Evolutionary conservation across 2,888 invertebrate species (phyloP).

Genomic region (Drosophila borealis): DNA sequence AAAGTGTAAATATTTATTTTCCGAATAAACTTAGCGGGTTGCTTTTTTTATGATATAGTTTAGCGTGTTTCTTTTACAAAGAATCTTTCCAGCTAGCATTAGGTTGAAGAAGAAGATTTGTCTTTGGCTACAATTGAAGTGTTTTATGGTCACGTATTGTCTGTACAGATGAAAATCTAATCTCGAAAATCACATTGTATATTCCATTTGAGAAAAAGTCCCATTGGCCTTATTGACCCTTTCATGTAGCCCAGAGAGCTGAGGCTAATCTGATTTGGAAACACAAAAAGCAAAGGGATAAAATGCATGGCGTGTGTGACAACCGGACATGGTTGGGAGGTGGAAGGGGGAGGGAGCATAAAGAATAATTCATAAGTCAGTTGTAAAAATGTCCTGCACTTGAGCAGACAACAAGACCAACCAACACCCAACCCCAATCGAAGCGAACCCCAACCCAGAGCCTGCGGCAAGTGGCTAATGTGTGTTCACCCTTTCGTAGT

Average conservation of each 20-base stretch:
- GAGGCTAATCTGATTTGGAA: constrained; percentile 69
- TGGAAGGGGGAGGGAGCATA: constrained; percentile 33
- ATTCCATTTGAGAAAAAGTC: constrained; percentile 65
- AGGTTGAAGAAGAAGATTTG: constrained; percentile 5
- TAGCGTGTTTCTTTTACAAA: no score
- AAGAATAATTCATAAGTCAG: constrained; percentile 82
- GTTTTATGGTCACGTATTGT: constrained; percentile 65
- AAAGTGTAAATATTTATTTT: no score
- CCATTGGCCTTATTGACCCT: constrained; percentile 67
- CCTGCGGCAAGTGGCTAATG: constrained; percentile 53
- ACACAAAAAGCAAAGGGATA: constrained; percentile 57
- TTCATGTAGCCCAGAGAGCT: constrained; percentile 46
- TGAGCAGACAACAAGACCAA: constrained; percentile 4
- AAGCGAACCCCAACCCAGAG: background rate
- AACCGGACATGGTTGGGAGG: constrained; percentile 6
- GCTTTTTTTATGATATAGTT: no score
- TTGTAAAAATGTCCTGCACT: constrained; percentile 69
- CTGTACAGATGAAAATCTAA: constrained; percentile 34
- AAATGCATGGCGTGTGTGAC: constrained; percentile 29
- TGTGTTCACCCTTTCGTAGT: constrained; percentile 66
- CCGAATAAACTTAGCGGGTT: no score
- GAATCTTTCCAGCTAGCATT: background rate
- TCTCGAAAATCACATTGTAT: constrained; percentile 59
- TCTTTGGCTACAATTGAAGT: constrained; percentile 12
- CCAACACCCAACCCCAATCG: background rate